phyloP scores from a whole-genome alignment of 2,888 invertebrate species.

The Anarsia innoxiella region DNA sequence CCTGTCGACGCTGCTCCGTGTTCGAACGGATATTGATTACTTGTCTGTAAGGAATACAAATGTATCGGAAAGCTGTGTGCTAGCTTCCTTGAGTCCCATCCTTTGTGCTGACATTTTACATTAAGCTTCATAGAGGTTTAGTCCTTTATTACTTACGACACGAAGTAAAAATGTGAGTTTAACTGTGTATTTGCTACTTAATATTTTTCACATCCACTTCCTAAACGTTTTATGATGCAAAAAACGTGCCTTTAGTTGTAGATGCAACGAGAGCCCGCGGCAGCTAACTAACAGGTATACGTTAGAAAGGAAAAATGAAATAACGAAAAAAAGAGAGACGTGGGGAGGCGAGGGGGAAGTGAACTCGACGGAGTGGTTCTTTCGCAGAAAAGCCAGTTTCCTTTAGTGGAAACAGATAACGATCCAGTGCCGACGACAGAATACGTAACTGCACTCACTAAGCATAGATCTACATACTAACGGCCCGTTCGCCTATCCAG shows the following conservation, averaged over 20 bases:
- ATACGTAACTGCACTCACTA: slow-evolving; percentile 69
- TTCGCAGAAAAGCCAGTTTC: slow-evolving; percentile 71
- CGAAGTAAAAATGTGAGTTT: too few relatives aligned
- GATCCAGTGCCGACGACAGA: slow-evolving; percentile 72
- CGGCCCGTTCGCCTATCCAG: slow-evolving; percentile 47
- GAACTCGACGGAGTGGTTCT: slow-evolving; percentile 61
- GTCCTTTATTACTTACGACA: not conserved
- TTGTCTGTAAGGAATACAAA: slow-evolving; percentile 71
- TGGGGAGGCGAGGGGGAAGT: slow-evolving; percentile 39
- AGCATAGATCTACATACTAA: slow-evolving; percentile 59
- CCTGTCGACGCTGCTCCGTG: slow-evolving; percentile 46
- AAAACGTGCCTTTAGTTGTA: slow-evolving; percentile 38
- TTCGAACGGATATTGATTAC: slow-evolving; percentile 67
- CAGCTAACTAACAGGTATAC: slow-evolving; percentile 70
- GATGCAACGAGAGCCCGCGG: slow-evolving; percentile 53
- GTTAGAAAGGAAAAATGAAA: slow-evolving; percentile 71
- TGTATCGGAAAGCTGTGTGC: slow-evolving; percentile 61
- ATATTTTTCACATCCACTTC: too few relatives aligned
- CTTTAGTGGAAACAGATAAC: slow-evolving; percentile 75
- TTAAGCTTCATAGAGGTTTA: slow-evolving; percentile 49
- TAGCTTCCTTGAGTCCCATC: slow-evolving; percentile 45
- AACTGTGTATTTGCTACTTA: too few relatives aligned
- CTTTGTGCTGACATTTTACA: slow-evolving; percentile 56
- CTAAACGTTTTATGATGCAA: slow-evolving; percentile 25
- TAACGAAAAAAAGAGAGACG: slow-evolving; percentile 67